A percentile compares a stretch with the other conserved stretches of the same genome.
Evolutionary conservation across 2,113 vertebrate genomes (phyloP).

Genomic region (Chlamydotis undulata): DNA sequence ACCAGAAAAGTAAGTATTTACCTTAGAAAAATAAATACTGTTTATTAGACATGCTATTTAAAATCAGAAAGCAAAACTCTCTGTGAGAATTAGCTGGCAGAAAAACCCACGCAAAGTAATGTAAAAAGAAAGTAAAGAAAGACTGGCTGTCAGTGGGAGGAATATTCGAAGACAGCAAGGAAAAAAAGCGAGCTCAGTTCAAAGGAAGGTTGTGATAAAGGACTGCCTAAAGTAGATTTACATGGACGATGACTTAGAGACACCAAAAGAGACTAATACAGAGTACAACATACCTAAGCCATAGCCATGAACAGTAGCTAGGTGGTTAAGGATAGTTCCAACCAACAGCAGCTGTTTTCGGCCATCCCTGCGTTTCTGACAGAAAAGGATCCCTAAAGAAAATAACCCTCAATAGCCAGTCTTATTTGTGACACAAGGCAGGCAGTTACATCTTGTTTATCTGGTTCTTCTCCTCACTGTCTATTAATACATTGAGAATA

Average conservation of each 20-base stretch:
- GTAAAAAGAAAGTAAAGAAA: constrained; percentile 36
- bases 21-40: neutral
- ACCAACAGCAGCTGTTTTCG: neutral
- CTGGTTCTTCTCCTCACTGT: neutral
- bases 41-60: constrained; percentile 13
- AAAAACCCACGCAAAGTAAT: neutral
- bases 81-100: neutral
- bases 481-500: neutral
- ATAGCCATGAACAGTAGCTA: neutral
- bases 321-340: neutral
- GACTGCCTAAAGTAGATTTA: neutral
- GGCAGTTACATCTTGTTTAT: neutral
- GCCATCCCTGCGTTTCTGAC: neutral
- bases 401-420: neutral
- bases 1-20: constrained; percentile 1
- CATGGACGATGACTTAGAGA: neutral
- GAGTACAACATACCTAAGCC: neutral
- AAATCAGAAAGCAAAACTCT: neutral
- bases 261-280: neutral
- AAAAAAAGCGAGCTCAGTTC: neutral
- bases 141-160: constrained; percentile 7
- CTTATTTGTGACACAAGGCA: neutral
- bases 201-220: neutral
- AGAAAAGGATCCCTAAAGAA: neutral
- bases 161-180: neutral